These are phyloP conservation scores for Nycticebus coucang DNA, from an alignment of 2,113 vertebrate species.

Conservation along the genomic window DNA sequence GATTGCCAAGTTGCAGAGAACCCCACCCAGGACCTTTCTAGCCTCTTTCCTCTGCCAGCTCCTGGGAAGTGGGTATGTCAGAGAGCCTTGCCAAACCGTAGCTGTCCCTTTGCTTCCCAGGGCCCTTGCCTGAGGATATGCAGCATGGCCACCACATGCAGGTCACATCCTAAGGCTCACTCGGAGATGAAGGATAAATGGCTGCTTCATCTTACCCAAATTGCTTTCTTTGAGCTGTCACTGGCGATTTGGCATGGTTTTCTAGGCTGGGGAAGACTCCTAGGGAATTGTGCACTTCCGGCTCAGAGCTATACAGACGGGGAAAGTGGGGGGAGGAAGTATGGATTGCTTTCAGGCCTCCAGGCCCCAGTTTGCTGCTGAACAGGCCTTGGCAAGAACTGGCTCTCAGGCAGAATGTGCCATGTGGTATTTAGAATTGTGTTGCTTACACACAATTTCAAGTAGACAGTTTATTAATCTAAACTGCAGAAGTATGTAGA, in stretches of 20 bases:
- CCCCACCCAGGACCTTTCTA: not conserved
- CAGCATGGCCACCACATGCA: slow-evolving; percentile 1
- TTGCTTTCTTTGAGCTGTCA: slow-evolving; percentile 81
- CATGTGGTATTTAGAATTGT: slow-evolving; percentile 87
- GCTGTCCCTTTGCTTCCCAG: slow-evolving; percentile 40
- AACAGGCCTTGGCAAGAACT: slow-evolving; percentile 71
- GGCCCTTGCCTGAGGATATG: slow-evolving; percentile 55
- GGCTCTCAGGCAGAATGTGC: slow-evolving; percentile 88
- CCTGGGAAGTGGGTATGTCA: not conserved
- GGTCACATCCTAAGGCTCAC: slow-evolving; percentile 73
- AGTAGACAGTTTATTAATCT: slow-evolving; percentile 90
- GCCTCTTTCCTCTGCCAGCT: not conserved
- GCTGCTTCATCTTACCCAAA: slow-evolving; percentile 77
- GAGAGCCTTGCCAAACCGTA: slow-evolving; percentile 12
- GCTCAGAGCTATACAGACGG: slow-evolving; percentile 24
- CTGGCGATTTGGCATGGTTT: slow-evolving; percentile 74
- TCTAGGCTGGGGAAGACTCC: slow-evolving; percentile 69
- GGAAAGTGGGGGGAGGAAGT: slow-evolving; percentile 25
- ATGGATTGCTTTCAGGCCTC: slow-evolving; percentile 60
- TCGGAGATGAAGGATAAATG: slow-evolving; percentile 79
- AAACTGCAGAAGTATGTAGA: slow-evolving; percentile 88
- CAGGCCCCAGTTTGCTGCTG: slow-evolving; percentile 50
- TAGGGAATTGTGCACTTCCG: slow-evolving; percentile 69
- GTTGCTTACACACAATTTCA: slow-evolving; percentile 89
- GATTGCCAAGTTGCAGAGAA: not conserved